Percentiles rank a stretch among this genome's conserved stretches.
Conservation (phyloP, 2,113 vertebrate species). For the Poecile atricapillus region DNA sequence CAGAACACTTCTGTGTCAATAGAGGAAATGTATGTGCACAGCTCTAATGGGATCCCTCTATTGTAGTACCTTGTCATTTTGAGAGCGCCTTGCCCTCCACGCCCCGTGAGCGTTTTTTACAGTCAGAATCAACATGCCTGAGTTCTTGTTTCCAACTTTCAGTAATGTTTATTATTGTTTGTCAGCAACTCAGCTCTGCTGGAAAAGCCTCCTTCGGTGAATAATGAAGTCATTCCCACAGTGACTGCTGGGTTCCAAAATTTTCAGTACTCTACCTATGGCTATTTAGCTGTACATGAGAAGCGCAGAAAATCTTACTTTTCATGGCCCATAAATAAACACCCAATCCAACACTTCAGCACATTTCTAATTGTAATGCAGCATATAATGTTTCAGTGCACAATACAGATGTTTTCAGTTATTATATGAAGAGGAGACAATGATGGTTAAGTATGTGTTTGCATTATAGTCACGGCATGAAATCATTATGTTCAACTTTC, state of each 20-base stretch:
- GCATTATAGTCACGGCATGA: constrained; percentile 62
- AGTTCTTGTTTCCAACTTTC: constrained; percentile 54
- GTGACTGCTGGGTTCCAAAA: constrained; percentile 59
- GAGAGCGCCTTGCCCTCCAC: constrained; percentile 10
- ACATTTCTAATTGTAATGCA: constrained; percentile 73
- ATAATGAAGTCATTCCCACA: constrained; percentile 62
- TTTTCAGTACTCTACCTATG: constrained; percentile 58
- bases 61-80: constrained; percentile 25
- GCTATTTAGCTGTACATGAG: constrained; percentile 61
- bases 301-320: constrained; percentile 47
- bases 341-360: constrained; percentile 62
- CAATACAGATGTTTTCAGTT: constrained; percentile 74
- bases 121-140: constrained; percentile 29
- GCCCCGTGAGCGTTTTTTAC: background rate
- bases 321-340: constrained; percentile 70
- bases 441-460: constrained; percentile 69
- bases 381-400: constrained; percentile 53
- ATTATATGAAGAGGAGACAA: constrained; percentile 67
- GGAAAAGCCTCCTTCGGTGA: constrained; percentile 44
- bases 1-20: constrained; percentile 40
- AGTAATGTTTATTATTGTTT: constrained; percentile 55
- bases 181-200: constrained; percentile 53
- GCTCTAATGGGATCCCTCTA: constrained; percentile 38
- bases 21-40: constrained; percentile 50
- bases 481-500: constrained; percentile 68